Base-by-base conservation (phyloP, 2,113 vertebrate species). In the Todiramphus saurophagus region DNA sequence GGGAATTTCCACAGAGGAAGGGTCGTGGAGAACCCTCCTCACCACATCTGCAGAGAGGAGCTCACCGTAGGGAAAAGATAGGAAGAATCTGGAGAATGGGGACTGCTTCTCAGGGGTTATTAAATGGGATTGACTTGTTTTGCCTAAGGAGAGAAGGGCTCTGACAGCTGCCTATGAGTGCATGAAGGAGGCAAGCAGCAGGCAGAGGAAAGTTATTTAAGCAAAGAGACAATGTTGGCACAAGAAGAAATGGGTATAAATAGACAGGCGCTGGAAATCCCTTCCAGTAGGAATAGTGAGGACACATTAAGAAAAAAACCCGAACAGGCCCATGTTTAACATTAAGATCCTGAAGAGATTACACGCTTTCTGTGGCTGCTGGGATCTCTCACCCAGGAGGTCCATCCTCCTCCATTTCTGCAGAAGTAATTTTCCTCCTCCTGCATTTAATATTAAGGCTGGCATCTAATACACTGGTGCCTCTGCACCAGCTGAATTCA, bases 131-230 rank as follows among this genome's bases (percentile, higher is more conserved):
- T 93, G 81, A 64, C 56, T 96, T 91, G 66, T 96, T 96, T 95
- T 95, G 77, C 87, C 74, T 2, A 6, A 66, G 89, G 83, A 96
- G 91, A 55, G 80, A 75, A 83, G 88, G 73, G 95, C 59, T 93
- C 81, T 53, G 58, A 87, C 87, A 94, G 87, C 93, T 96, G 94
- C 96, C 86, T 80, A 4, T 18, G 68, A 90, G 88, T 75, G 91
- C 94, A 96, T 85, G 89, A 96, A 96, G 96, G 94, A 97, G 95
- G 95, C 93, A 28, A 97, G 94, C 96, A 96, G 96, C 96, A 97
- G 95, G 96, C 96, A 88, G 94, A 96, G 91, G 87, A 91, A 95
- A 97, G 94, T 95, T 96, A 93, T 91, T 96, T 91, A 96, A 96
- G 91, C 27, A 14, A 88, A 94, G 85, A 96, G 94, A 96, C 96